Conservation (phyloP, 2,797 vertebrate species). For the Microhierax caerulescens region DNA sequence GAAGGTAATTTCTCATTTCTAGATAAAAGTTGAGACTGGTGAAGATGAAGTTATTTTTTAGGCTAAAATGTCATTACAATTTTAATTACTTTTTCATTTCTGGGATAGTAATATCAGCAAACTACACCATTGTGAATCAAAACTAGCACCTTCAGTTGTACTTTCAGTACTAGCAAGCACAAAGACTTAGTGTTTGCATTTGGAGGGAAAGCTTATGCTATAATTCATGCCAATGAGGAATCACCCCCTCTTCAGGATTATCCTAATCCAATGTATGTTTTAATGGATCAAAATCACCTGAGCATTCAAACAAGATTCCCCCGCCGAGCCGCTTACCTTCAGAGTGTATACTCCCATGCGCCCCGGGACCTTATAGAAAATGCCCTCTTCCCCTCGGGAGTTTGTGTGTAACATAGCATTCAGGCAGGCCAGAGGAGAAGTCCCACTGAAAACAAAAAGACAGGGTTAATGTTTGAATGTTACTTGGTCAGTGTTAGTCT, state of each 20-base stretch:
- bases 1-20: background rate
- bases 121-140: too few relatives aligned
- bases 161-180: background rate
- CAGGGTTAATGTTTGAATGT: background rate
- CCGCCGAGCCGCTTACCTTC: slow-evolving; percentile 81
- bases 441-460: slow-evolving; percentile 82
- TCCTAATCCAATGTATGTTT: accelerated
- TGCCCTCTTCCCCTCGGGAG: slow-evolving; percentile 95
- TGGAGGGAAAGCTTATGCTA: accelerated
- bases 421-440: slow-evolving; percentile 95
- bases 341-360: slow-evolving; percentile 98
- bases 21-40: background rate
- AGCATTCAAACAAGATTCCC: background rate
- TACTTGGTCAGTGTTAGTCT: background rate
- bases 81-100: background rate
- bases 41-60: background rate
- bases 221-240: background rate
- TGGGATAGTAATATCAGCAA: background rate
- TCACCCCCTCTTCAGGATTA: background rate
- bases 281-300: background rate
- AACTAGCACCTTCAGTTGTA: too few relatives aligned
- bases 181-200: too few relatives aligned
- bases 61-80: background rate
- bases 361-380: slow-evolving; percentile 98
- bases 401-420: slow-evolving; percentile 99